Percentiles rank a stretch among this genome's conserved stretches.
Conservation (phyloP, 2,888 invertebrate species). For the Xanthia togata region DNA sequence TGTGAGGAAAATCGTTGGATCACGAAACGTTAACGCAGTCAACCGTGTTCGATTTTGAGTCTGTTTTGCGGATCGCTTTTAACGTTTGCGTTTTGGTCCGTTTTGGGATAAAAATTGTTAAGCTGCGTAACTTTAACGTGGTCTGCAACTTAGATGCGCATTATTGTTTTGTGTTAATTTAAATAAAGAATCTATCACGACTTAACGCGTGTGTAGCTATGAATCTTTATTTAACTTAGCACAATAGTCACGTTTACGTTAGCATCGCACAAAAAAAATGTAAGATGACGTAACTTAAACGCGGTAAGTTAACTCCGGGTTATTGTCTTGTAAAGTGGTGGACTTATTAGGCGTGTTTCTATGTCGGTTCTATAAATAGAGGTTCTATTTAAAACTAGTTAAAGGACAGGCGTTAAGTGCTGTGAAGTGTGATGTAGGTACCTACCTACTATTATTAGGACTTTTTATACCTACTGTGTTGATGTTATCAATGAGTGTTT, state of each 20-base stretch:
- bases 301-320: constrained; percentile 58
- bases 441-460: constrained; percentile 29
- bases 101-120: constrained; percentile 18
- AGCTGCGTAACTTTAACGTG: constrained; percentile 41
- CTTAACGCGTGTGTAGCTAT: not conserved
- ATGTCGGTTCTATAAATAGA: constrained; percentile 61
- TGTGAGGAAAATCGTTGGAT: constrained; percentile 41
- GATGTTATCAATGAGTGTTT: constrained; percentile 45
- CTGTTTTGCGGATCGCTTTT: constrained; percentile 19
- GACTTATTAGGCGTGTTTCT: constrained; percentile 50
- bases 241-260: constrained; percentile 43
- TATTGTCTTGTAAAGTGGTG: constrained; percentile 49
- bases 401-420: constrained; percentile 46
- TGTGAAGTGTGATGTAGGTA: constrained; percentile 33
- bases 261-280: constrained; percentile 17
- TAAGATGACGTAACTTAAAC: constrained; percentile 56
- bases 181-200: constrained; percentile 17
- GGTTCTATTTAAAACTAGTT: constrained; percentile 60
- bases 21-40: constrained; percentile 58
- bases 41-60: constrained; percentile 41
- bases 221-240: constrained; percentile 52
- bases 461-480: constrained; percentile 33
- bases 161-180: constrained; percentile 10
- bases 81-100: constrained; percentile 42
- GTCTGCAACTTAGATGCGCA: not conserved